Base-by-base conservation (phyloP, 1,140 invertebrate genomes). In the Drosophila ironensis region DNA sequence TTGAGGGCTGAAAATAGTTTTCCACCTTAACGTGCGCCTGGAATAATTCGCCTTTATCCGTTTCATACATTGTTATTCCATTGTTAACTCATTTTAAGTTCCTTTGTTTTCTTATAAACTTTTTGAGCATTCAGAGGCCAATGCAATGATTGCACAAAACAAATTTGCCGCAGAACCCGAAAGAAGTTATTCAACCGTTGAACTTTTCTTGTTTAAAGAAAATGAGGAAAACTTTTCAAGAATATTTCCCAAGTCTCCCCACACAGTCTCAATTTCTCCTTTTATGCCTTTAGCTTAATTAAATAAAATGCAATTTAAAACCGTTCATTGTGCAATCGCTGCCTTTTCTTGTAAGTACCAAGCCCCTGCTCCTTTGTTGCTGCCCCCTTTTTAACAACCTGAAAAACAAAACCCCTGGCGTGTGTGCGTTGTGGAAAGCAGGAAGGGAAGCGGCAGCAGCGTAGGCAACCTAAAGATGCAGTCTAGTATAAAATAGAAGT, bases 271-370 rank as follows among this genome's bases (percentile, higher is more conserved):
- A 22, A 63, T 61, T 63, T 63, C 56, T 27, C 24, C 42, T 38
- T 38, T 47, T 27, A 68, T 68, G 64, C 53, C 64, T 75, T 71
- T 38, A 53, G 54, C 57, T 81, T 82, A 76, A 82, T 82, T 77
- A 82, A 77, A 76, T 76, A 51, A 72, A 76, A 82, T 69, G 72
- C 68, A 81, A 81, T 82, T 76, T 67, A 82, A 81, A 61, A 72
- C 77, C 52, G 61, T 64, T 57, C 61, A 76, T 81, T 82, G 77
- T 81, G 46, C 69, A 75, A 68, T 50, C 30, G 51, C 51, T 47
- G 57, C 27, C 47, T 47, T 56, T 46, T 64, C 46, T 66, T 38
- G 52, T 16, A 38, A n/a, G 27, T 17, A 45, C 51, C 68, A 56
- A 35, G 37, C 30, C 44, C 37, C 22, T 45, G 24, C 14, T 45